Evolutionary conservation across 1,140 invertebrate genomes (phyloP).

Genomic region (Lasioglossum albipes): DNA sequence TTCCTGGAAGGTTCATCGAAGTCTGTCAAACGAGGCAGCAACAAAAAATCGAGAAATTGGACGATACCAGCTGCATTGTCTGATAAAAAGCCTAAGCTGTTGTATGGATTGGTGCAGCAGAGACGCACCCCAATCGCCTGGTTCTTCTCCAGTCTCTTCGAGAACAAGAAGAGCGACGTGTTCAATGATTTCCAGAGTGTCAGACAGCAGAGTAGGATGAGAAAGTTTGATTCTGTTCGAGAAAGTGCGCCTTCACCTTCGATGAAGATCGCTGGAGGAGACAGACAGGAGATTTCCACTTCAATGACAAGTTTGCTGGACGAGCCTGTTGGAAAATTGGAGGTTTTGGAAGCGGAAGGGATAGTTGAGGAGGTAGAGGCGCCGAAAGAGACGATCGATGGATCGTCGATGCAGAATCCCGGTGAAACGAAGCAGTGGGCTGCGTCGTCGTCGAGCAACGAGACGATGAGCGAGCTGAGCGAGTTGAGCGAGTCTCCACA

Average conservation of each 20-base stretch:
- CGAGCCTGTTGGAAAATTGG: accelerated
- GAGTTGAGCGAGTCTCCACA: not conserved
- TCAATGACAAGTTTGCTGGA: not conserved
- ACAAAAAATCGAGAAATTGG: slow-evolving; percentile 30
- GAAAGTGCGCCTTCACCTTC: too few species aligned
- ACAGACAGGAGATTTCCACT: slow-evolving; percentile 10
- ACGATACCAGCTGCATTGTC: slow-evolving; percentile 12
- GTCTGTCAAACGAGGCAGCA: not conserved
- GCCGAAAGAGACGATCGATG: not conserved
- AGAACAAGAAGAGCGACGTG: not conserved
- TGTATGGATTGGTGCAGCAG: slow-evolving; percentile 18
- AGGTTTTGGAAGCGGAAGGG: too few species aligned
- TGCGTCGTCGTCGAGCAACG: not conserved
- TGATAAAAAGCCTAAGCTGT: slow-evolving; percentile 31
- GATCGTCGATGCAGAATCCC: not conserved
- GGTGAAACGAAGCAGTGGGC: too few species aligned
- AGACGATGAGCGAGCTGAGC: not conserved
- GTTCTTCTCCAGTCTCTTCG: slow-evolving; percentile 23
- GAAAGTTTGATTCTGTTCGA: not conserved
- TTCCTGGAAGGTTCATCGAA: not conserved
- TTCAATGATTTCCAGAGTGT: not conserved
- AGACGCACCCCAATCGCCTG: not conserved
- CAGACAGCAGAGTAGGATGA: not conserved
- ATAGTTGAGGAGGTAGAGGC: not conserved
- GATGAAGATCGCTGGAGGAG: too few species aligned